Evolutionary conservation across 2,797 vertebrate genomes (phyloP).

Genomic region (Calcarius lapponicus): DNA sequence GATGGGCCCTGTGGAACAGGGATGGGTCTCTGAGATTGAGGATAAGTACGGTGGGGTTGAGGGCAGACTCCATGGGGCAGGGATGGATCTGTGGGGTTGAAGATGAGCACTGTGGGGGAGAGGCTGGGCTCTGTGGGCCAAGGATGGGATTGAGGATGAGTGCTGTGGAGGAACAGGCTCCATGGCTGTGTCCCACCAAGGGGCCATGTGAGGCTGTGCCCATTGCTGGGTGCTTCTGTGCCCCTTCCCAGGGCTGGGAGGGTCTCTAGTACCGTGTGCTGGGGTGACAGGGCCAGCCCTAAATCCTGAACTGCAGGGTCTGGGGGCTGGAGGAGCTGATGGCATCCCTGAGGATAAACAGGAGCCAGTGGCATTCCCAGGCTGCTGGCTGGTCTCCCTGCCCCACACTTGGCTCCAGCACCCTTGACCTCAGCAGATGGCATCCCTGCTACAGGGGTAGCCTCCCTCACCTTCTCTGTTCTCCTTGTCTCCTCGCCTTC

Average conservation of each 20-base stretch:
- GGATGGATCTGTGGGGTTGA: background rate
- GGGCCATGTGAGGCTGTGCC: background rate
- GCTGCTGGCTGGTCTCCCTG: background rate
- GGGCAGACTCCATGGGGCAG: too few species aligned
- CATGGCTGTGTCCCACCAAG: background rate
- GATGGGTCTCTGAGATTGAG: background rate
- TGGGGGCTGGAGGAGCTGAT: background rate
- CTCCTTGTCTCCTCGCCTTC: background rate
- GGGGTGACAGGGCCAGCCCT: background rate
- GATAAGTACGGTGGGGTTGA: background rate
- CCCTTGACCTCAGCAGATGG: background rate
- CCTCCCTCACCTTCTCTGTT: rapidly evolving
- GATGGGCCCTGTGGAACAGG: background rate
- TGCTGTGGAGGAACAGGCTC: background rate
- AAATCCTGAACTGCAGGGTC: background rate
- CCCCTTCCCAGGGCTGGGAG: background rate
- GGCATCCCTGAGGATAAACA: background rate
- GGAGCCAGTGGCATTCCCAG: background rate
- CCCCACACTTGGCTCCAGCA: rapidly evolving
- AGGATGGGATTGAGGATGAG: background rate
- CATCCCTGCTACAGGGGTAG: background rate
- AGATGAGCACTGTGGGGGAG: background rate
- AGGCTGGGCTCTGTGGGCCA: background rate
- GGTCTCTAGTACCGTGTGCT: rapidly evolving
- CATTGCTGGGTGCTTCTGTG: background rate